Conservation (phyloP, 2,113 vertebrate species). For the Arenaria interpres region DNA sequence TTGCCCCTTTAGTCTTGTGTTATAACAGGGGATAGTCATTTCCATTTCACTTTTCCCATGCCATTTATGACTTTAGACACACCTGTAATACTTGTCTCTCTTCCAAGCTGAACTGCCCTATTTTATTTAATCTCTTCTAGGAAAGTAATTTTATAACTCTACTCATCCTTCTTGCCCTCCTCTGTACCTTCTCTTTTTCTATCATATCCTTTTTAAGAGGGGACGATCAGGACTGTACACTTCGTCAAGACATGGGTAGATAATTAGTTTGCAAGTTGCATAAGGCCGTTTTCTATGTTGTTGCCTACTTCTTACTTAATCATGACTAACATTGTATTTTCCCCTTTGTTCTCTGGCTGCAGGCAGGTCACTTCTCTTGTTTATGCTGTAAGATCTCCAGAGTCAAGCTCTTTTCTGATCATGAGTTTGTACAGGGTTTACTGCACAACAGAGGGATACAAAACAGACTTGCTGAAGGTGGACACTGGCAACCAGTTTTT, state of each 20-base stretch:
- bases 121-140: background rate
- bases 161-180: background rate
- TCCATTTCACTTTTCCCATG: background rate
- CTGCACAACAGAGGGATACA: background rate
- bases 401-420: background rate
- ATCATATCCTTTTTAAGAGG: background rate
- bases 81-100: background rate
- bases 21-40: background rate
- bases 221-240: background rate
- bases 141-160: background rate
- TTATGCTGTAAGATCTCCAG: background rate
- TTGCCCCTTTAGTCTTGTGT: background rate
- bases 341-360: background rate
- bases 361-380: background rate
- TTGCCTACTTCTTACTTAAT: background rate
- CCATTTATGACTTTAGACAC: background rate
- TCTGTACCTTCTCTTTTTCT: background rate
- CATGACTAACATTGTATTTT: background rate
- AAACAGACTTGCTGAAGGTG: background rate
- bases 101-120: background rate
- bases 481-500: background rate
- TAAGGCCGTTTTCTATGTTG: background rate
- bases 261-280: background rate
- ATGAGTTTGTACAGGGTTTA: background rate
- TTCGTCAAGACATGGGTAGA: background rate